phyloP scores from a whole-genome alignment of 2,113 vertebrate species.

The Engystomops pustulosus region DNA sequence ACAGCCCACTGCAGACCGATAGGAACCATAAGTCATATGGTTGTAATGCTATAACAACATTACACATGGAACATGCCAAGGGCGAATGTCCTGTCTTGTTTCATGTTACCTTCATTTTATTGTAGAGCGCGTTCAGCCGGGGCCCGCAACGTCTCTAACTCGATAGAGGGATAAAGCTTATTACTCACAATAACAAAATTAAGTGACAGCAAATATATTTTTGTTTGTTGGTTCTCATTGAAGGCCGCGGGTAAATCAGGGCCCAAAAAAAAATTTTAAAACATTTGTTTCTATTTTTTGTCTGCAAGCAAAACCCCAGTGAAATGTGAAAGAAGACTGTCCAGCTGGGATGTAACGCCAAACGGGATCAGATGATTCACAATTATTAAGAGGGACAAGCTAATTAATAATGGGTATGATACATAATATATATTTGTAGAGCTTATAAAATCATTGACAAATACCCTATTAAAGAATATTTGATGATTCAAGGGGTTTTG shows the following conservation, averaged over 20 bases:
- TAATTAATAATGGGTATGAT: too few relatives aligned
- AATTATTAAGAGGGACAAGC: too few relatives aligned
- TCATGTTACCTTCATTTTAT: constrained; percentile 42
- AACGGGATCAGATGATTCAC: too few relatives aligned
- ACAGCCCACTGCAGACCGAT: constrained; percentile 5
- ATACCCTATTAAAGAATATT: too few relatives aligned
- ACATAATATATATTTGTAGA: too few relatives aligned
- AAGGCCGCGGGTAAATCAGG: neutral
- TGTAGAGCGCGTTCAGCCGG: neutral
- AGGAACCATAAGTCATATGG: constrained; percentile 25
- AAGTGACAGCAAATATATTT: constrained; percentile 25
- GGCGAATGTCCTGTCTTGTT: constrained; percentile 37
- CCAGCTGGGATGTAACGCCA: neutral
- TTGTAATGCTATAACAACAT: constrained; percentile 39
- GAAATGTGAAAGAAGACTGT: neutral
- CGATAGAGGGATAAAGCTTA: neutral
- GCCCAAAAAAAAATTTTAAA: neutral
- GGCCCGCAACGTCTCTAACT: constrained; percentile 22
- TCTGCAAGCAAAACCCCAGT: neutral
- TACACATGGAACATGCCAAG: constrained; percentile 51
- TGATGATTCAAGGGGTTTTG: too few relatives aligned
- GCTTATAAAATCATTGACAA: too few relatives aligned
- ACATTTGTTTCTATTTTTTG: constrained; percentile 3
- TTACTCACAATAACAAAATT: constrained; percentile 28
- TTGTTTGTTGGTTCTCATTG: neutral